A percentile compares a stretch with the other conserved stretches of the same genome.
Evolutionary conservation across 2,888 invertebrate species (phyloP).

Genomic region (Cerastoderma edule): DNA sequence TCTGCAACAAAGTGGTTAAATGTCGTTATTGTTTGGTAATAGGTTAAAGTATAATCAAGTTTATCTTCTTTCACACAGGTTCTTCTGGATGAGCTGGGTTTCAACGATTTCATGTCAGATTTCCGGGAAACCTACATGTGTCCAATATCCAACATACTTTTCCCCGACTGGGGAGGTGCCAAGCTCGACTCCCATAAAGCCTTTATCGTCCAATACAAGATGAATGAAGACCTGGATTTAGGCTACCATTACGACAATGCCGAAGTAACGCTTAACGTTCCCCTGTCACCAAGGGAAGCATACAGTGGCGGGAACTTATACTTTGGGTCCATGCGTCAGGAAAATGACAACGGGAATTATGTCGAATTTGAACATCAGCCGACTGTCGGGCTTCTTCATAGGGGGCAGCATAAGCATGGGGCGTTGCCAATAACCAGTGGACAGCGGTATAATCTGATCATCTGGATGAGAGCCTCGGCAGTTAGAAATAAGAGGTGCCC

Average conservation of each 20-base stretch:
- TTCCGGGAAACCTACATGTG: slow-evolving; percentile 81
- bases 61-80: slow-evolving; percentile 71
- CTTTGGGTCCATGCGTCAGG: slow-evolving; percentile 81
- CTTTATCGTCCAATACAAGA: slow-evolving; percentile 83
- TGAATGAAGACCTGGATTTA: slow-evolving; percentile 82
- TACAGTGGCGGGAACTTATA: slow-evolving; percentile 83
- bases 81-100: slow-evolving; percentile 83
- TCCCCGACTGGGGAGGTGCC: slow-evolving; percentile 81
- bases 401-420: slow-evolving; percentile 84
- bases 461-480: slow-evolving; percentile 84
- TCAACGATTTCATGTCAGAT: slow-evolving; percentile 81
- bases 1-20: too few relatives aligned
- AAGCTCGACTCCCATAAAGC: slow-evolving; percentile 84
- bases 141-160: slow-evolving; percentile 80
- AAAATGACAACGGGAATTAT: slow-evolving; percentile 42
- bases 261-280: slow-evolving; percentile 84
- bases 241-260: slow-evolving; percentile 84
- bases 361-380: slow-evolving; percentile 71
- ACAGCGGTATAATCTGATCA: slow-evolving; percentile 83
- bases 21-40: too few relatives aligned
- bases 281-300: slow-evolving; percentile 76
- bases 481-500: slow-evolving; percentile 83
- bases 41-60: too few relatives aligned
- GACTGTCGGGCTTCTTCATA: slow-evolving; percentile 82
- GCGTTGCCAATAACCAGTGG: slow-evolving; percentile 82